Conservation (phyloP, 1,140 invertebrate genomes). For the Bombus sylvicola region DNA sequence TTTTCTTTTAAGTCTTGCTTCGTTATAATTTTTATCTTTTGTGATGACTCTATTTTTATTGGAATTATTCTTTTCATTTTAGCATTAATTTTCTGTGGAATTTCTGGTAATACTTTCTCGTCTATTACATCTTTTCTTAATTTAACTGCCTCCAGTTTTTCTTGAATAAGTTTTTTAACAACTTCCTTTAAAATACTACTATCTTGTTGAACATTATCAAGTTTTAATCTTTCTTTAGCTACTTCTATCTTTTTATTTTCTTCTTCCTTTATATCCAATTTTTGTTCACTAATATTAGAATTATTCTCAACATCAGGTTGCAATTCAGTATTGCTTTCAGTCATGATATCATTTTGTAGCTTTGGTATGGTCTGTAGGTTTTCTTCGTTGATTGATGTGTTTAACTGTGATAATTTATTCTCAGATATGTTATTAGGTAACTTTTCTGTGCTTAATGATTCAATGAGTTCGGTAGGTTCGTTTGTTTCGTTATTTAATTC, state of each 20-base stretch:
- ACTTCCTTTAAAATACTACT: slow-evolving; percentile 72
- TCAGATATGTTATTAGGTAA: not conserved
- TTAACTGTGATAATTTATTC: slow-evolving; percentile 9
- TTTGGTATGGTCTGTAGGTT: not conserved
- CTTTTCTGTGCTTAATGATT: not conserved
- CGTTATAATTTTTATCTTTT: slow-evolving; percentile 59
- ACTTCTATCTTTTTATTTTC: slow-evolving; percentile 7
- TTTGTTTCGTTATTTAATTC: not conserved
- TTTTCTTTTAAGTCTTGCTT: slow-evolving; percentile 52
- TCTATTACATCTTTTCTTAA: slow-evolving; percentile 56
- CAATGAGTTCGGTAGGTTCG: not conserved
- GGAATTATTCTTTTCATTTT: slow-evolving; percentile 38
- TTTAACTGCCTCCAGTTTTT: slow-evolving; percentile 75
- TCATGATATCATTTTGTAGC: slow-evolving; percentile 13
- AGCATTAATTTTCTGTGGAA: slow-evolving; percentile 42
- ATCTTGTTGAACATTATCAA: slow-evolving; percentile 53
- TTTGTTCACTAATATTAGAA: slow-evolving; percentile 6
- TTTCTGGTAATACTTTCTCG: slow-evolving; percentile 56
- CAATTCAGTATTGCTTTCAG: slow-evolving; percentile 20
- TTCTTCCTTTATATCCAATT: slow-evolving; percentile 17
- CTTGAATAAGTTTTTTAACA: slow-evolving; percentile 77
- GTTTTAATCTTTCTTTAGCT: slow-evolving; percentile 41
- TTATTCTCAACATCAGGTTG: slow-evolving; percentile 34
- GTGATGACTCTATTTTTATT: slow-evolving; percentile 44
- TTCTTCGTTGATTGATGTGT: slow-evolving; percentile 20